A percentile compares a stretch with the other conserved stretches of the same genome.
Conservation (phyloP, 2,113 vertebrate species). For the Echinops telfairi region DNA sequence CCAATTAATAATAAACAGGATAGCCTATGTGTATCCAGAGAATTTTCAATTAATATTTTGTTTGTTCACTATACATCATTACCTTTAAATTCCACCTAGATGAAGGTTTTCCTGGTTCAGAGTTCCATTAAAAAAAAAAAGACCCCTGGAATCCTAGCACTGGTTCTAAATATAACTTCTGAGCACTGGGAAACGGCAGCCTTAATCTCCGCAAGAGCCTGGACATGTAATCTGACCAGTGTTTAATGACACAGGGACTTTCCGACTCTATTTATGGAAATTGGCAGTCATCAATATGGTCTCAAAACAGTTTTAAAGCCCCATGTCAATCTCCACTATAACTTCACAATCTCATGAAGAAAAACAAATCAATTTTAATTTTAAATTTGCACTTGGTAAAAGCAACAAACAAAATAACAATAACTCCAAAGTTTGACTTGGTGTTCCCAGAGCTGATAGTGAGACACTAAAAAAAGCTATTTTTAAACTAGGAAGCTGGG, state of each 20-base stretch:
- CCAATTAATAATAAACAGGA: not conserved
- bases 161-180: constrained; percentile 63
- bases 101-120: not conserved
- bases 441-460: constrained; percentile 25
- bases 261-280: constrained; percentile 62
- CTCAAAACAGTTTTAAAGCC: constrained; percentile 64
- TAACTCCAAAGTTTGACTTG: constrained; percentile 27
- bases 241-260: constrained; percentile 66
- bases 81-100: constrained; percentile 11
- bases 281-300: constrained; percentile 21
- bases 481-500: constrained; percentile 27
- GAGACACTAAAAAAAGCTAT: not conserved
- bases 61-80: not conserved
- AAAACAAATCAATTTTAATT: constrained; percentile 64
- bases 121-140: constrained; percentile 9
- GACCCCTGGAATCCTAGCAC: not conserved
- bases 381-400: constrained; percentile 62
- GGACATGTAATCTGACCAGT: constrained; percentile 58
- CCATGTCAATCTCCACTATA: not conserved
- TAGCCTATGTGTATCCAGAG: not conserved
- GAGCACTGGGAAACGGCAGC: not conserved
- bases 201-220: constrained; percentile 52
- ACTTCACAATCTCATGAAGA: not conserved
- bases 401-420: constrained; percentile 49
- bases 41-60: not conserved